A percentile compares a stretch with the other conserved stretches of the same genome.
phyloP scores from a whole-genome alignment of 2,888 invertebrate genomes.

The Harpagoxenus sublaevis region DNA sequence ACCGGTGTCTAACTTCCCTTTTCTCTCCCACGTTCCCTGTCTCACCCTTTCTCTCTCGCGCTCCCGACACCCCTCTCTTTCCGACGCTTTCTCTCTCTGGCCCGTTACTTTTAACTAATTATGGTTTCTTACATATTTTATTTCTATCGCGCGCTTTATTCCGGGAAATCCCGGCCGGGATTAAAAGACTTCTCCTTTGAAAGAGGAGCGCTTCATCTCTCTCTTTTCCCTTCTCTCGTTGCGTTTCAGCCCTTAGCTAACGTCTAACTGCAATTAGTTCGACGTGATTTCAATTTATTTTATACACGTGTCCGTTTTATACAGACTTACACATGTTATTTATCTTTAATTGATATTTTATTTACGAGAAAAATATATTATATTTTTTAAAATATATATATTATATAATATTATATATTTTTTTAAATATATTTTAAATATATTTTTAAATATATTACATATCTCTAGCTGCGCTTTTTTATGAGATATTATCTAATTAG shows the following conservation, averaged over 20 bases:
- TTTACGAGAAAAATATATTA: not conserved
- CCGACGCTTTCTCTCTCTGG: not conserved
- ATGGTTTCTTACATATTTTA: constrained; percentile 52
- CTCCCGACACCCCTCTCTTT: not conserved
- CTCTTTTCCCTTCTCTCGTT: not conserved
- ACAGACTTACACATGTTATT: not conserved
- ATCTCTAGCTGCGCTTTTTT: not conserved
- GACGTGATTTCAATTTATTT: not conserved
- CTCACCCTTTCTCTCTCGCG: not conserved
- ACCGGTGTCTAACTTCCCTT: constrained; percentile 18
- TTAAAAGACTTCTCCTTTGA: constrained; percentile 26
- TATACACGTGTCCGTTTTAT: too few relatives aligned
- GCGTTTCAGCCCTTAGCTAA: not conserved
- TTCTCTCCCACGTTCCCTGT: not conserved
- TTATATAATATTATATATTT: too few relatives aligned
- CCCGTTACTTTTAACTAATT: constrained; percentile 56
- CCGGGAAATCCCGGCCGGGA: constrained; percentile 38
- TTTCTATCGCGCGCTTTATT: constrained; percentile 44
- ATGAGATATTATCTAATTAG: not conserved
- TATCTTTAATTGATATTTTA: not conserved
- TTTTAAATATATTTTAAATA: too few relatives aligned
- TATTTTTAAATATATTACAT: not conserved
- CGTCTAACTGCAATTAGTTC: not conserved
- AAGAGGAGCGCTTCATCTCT: not conserved
- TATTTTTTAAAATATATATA: too few relatives aligned